These are phyloP conservation scores for Lucinisca nassula DNA, from an alignment of 2,888 invertebrate species.

Conservation along the genomic window DNA sequence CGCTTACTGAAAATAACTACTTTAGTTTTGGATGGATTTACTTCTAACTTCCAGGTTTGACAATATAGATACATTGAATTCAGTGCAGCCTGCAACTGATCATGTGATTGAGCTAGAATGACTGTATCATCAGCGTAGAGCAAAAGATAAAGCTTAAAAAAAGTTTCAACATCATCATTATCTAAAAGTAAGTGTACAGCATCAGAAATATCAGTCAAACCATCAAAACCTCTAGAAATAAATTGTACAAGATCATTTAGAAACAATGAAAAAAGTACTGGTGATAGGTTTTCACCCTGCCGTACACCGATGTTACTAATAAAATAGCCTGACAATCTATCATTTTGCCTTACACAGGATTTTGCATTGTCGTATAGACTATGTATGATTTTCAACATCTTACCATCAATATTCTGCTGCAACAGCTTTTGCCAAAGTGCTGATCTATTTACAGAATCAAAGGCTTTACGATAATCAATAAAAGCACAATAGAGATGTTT, in stretches of 20 bases:
- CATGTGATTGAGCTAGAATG: conserved; percentile 31
- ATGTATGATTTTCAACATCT: background rate
- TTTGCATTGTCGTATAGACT: background rate
- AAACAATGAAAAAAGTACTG: conserved; percentile 21
- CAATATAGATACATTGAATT: conserved; percentile 41
- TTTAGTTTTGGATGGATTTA: conserved; percentile 37
- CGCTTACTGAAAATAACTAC: conserved; percentile 23
- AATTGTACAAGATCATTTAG: conserved; percentile 1
- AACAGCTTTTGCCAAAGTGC: background rate
- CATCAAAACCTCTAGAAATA: background rate
- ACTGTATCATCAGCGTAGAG: conserved; percentile 42
- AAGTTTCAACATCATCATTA: conserved; percentile 29
- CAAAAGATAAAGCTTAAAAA: conserved; percentile 30
- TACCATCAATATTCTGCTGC: background rate
- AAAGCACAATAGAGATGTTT: too few species aligned
- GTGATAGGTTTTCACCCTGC: background rate
- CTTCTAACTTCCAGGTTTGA: conserved; percentile 23
- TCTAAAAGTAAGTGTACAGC: background rate
- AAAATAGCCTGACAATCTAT: background rate
- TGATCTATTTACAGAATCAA: background rate
- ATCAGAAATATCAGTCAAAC: background rate
- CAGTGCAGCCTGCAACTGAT: conserved; percentile 14
- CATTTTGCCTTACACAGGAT: background rate
- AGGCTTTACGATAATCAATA: background rate
- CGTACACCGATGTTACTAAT: background rate